Conservation (phyloP, 2,797 vertebrate genomes). For the Emys orbicularis region DNA sequence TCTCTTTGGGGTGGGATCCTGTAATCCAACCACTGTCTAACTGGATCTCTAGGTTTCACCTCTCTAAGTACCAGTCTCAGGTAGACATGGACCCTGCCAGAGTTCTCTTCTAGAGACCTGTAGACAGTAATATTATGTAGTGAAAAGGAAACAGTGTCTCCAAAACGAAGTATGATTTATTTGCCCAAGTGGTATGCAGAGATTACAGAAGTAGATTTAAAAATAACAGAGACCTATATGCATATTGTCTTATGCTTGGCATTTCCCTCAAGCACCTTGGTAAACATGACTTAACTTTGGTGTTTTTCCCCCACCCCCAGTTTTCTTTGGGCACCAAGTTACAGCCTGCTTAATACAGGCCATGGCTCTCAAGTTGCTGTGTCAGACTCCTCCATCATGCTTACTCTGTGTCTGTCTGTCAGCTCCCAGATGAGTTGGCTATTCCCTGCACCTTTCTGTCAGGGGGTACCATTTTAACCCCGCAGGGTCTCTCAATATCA, state of each 20-base stretch:
- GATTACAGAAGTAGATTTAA: not conserved
- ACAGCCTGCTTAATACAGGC: not conserved
- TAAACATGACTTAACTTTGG: not conserved
- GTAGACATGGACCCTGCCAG: too few relatives aligned
- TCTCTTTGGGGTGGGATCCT: too few relatives aligned
- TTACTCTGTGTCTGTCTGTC: not conserved
- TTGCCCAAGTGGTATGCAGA: not conserved
- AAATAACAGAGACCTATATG: not conserved
- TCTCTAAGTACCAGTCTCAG: too few relatives aligned
- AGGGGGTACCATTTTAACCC: not conserved
- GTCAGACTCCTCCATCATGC: not conserved
- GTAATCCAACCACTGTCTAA: too few relatives aligned
- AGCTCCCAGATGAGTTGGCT: not conserved
- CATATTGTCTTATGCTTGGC: not conserved
- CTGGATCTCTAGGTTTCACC: too few relatives aligned
- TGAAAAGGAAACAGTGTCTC: too few relatives aligned
- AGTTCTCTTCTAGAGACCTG: too few relatives aligned
- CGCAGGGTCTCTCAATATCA: not conserved
- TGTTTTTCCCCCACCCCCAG: too few relatives aligned
- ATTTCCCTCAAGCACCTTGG: not conserved
- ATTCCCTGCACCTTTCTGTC: not conserved
- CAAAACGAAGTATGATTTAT: not conserved
- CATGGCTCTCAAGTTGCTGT: not conserved
- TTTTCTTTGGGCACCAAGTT: not conserved
- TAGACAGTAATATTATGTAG: too few relatives aligned